Evolutionary conservation across 1,140 invertebrate species (phyloP).

Genomic region (Pemphigus obesinymphae): DNA sequence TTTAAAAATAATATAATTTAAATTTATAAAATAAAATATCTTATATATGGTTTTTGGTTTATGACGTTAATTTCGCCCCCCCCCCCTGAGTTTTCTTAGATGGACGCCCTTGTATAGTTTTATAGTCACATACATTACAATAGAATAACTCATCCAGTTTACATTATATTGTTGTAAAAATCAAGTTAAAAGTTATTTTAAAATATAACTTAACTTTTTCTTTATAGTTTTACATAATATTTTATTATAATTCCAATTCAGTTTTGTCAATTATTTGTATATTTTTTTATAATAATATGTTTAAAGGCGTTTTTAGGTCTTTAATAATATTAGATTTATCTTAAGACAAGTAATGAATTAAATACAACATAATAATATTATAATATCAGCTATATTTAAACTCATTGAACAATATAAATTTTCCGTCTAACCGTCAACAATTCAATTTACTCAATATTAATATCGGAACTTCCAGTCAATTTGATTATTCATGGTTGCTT

Average conservation of each 20-base stretch:
- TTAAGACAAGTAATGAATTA: not conserved
- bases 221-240: not conserved
- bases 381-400: not conserved
- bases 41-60: no score
- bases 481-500: not conserved
- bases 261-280: not conserved
- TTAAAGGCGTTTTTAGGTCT: not conserved
- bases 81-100: no score
- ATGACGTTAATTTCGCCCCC: no score
- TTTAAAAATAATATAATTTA: no score
- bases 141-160: no score
- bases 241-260: no score
- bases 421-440: not conserved
- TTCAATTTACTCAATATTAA: not conserved
- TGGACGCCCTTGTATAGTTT: not conserved
- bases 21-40: no score
- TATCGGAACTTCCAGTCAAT: not conserved
- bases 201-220: not conserved
- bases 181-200: no score
- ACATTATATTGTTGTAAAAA: no score
- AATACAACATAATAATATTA: not conserved
- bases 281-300: not conserved
- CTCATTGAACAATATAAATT: not conserved
- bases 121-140: no score
- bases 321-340: not conserved